Conservation (phyloP, 1,140 invertebrate species). For the Ostrea denselamellosa region DNA sequence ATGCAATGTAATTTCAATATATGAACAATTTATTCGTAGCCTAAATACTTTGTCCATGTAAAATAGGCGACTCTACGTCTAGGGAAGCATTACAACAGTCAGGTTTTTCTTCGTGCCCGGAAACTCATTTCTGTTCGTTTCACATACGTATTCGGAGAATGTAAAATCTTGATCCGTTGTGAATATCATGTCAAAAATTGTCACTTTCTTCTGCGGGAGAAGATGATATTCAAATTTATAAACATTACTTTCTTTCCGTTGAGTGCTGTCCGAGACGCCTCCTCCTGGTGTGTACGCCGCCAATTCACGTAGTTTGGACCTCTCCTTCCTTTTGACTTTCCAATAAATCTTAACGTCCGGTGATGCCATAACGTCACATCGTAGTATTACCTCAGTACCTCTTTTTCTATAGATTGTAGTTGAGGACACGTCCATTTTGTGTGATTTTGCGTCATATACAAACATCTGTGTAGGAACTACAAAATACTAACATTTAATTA, state of each 20-base stretch:
- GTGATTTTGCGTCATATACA: background rate
- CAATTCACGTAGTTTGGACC: background rate
- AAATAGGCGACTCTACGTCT: background rate
- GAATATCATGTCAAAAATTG: background rate
- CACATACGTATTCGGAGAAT: background rate
- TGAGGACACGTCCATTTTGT: background rate
- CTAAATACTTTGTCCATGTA: no score
- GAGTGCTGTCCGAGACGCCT: background rate
- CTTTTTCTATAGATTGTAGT: background rate
- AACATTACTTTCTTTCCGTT: background rate
- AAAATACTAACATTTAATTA: background rate
- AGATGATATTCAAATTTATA: background rate
- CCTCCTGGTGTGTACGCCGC: background rate
- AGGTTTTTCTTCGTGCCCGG: background rate
- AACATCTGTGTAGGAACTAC: background rate
- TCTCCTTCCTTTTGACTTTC: background rate
- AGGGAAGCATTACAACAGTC: background rate
- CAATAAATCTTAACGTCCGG: background rate
- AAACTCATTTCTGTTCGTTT: background rate
- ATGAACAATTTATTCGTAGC: no score
- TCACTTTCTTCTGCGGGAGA: background rate
- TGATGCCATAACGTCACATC: constrained; percentile 9
- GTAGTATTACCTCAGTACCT: background rate
- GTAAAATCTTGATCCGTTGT: background rate
- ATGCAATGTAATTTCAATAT: no score